Percentiles rank a stretch among this genome's conserved stretches.
phyloP scores from a whole-genome alignment of 2,888 invertebrate species.

The Drosophila seclusa region DNA sequence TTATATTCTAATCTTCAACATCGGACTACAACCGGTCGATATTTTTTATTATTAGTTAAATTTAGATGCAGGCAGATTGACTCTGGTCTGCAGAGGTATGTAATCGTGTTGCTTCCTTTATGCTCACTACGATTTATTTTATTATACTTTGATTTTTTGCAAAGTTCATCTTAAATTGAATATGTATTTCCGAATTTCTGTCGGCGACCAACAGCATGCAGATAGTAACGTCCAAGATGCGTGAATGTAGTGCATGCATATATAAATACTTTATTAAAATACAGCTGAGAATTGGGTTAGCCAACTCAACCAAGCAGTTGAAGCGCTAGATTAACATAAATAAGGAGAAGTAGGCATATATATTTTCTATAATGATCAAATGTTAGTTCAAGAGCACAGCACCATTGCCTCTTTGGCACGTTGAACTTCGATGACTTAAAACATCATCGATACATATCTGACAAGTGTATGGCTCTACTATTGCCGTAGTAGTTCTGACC shows the following conservation, averaged over 20 bases:
- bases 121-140: not conserved
- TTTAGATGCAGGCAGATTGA: not conserved
- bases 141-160: not conserved
- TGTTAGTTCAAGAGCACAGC: constrained; percentile 28
- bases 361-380: constrained; percentile 4
- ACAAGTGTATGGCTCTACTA: not conserved
- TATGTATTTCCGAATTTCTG: not conserved
- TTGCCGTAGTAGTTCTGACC: not conserved
- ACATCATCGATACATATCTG: not conserved
- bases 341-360: not conserved
- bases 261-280: constrained; percentile 33
- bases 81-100: not conserved
- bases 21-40: not conserved
- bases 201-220: not conserved
- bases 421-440: not conserved
- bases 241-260: constrained; percentile 5
- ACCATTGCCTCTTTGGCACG: not conserved
- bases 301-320: constrained; percentile 45
- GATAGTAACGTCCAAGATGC: not conserved
- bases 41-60: not conserved
- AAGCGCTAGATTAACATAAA: not conserved
- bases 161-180: not conserved
- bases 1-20: not conserved
- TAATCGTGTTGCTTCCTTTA: not conserved
- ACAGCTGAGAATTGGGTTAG: constrained; percentile 58